Percentiles rank a stretch among this genome's conserved stretches.
Conservation (phyloP, 2,797 vertebrate genomes). For the Potorous gilbertii region DNA sequence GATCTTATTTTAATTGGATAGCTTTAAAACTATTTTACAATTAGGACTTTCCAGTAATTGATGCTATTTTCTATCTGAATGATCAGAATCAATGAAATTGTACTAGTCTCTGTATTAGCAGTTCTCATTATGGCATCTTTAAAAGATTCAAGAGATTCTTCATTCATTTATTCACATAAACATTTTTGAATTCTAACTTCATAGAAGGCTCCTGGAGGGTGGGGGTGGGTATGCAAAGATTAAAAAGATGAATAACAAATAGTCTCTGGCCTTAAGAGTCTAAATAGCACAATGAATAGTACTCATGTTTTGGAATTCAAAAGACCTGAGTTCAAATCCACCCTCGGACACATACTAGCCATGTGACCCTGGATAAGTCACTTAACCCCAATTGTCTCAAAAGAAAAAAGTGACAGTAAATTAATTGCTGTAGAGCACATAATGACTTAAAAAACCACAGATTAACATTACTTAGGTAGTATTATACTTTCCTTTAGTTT, state of each 20-base stretch:
- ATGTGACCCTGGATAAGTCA: not conserved
- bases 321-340: not conserved
- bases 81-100: too few relatives aligned
- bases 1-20: too few relatives aligned
- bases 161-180: not conserved
- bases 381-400: not conserved
- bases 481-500: not conserved
- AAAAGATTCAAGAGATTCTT: not conserved
- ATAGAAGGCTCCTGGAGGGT: not conserved
- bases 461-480: not conserved
- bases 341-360: not conserved
- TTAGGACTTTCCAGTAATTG: too few relatives aligned
- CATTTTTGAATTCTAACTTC: not conserved
- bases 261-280: not conserved
- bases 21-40: too few relatives aligned
- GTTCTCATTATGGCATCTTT: not conserved
- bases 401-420: not conserved
- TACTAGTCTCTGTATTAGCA: too few relatives aligned
- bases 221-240: not conserved
- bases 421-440: too few relatives aligned
- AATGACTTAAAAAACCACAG: not conserved
- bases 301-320: not conserved
- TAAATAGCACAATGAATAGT: not conserved
- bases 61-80: too few relatives aligned
- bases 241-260: not conserved